Evolutionary conservation across 2,888 invertebrate species (phyloP), one percentile per base, ranked within the genome.

Genomic region (Romanomermis culicivorax): DNA sequence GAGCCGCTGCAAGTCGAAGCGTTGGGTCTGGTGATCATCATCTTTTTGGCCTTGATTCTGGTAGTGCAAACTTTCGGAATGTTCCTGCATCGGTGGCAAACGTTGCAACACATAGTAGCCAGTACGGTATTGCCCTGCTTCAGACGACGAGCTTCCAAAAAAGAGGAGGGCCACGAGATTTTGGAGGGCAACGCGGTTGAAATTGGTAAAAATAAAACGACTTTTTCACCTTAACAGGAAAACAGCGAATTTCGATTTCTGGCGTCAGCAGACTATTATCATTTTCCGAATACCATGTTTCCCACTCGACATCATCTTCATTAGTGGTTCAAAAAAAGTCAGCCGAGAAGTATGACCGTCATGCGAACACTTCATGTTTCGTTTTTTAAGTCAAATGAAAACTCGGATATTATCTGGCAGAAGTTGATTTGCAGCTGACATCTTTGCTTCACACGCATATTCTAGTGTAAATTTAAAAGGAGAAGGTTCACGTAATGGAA

Each of bases 21-120:
- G 0, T 89, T 93, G 61, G 86, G 95, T 45, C 77, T 76, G 60
- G 62, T 60, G 27, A 65, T 67, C 56, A 64, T 67, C 54, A 51
- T 64, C 17, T 66, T 66, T 58, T 60, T 67, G 27, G 55, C 65
- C 42, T 59, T 61, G 4, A 67, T 67, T 42, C 62, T 67, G 29
- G 51, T 65, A 48, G 59, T 64, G 20, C 62, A 65, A 60, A 58
- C 67, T 54, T 24, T 64, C 24, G 89, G 87, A 63, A 95, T 95
- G 93, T 77, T 95, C 76, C 87, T 93, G 78, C 95, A 97, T 82
- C 80, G 95, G 64, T 86, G 91, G 68, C 89, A 88, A 68, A 95
- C 95, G 1, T 74, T 97, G 58, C 83, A 91, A 2, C 93, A 93
- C 69, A 89, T 93, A 66, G 75, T 91, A 68, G 83, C 91, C 43